Evolutionary conservation across 2,797 vertebrate genomes (phyloP), one percentile per base, ranked within the genome.

Genomic region (Xenopus petersii): DNA sequence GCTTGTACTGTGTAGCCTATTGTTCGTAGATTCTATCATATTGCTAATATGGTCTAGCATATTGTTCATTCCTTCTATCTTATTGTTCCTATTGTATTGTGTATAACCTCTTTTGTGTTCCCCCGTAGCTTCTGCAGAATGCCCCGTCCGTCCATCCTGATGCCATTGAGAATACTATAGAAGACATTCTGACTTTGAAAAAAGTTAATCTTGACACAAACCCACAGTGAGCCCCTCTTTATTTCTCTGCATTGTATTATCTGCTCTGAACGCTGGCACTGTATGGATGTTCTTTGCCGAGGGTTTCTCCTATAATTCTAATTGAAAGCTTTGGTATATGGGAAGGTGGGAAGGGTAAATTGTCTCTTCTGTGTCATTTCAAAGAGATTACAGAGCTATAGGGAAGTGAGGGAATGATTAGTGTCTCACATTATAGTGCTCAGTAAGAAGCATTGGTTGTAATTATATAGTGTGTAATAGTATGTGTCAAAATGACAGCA

Each of bases 111-210:
- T 63, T 2, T 0, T 84, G 17, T 60, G 17, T 26, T 26, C 79
- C 71, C 26, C 84, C 80, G 58, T 79, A 99, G 97, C 82, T 96
- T 73, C 87, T 98, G 81, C 96, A 97, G 87, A 93, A 93, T 36
- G 94, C 97, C 55, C 89, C 95, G 75, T 93, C 88, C 11, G 89
- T 93, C 80, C 96, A 96, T 70, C 93, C 92, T 5, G 97, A 99
- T 77, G 93, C 94, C 75, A 97, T 99, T 80, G 97, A 99, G 84
- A 98, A 95, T 89, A 95, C 94, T 0, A 93, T 98, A n/a, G 96
- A 98, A 13, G 91, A 97, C 85, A 95, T 99, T 85, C 94, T 98
- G 92, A 88, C 91, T 63, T 81, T 98, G 89, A 99, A 99, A 89
- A 96, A 90, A 81, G 98, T 99, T 74, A 98, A 97, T 83, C 94